phyloP scores from a whole-genome alignment of 2,797 vertebrate genomes.

The Rhinatrema bivittatum region DNA sequence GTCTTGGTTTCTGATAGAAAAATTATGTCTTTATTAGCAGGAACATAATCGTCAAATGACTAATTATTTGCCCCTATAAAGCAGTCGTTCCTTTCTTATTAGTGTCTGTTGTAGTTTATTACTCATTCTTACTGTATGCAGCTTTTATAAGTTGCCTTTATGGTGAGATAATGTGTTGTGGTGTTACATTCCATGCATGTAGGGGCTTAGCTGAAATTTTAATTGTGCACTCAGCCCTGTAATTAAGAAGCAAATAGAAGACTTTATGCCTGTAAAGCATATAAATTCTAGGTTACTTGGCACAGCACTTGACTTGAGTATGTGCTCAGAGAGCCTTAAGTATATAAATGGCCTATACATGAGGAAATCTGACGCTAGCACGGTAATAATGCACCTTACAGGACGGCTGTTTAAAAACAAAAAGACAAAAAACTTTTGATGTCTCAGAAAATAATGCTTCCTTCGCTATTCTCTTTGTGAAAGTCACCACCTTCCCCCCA shows the following conservation, averaged over 20 bases:
- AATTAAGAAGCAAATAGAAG: slow-evolving; percentile 53
- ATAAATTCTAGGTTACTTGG: slow-evolving; percentile 50
- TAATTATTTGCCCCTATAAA: slow-evolving; percentile 28
- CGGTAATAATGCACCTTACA: slow-evolving; percentile 41
- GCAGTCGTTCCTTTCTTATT: slow-evolving; percentile 28
- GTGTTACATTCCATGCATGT: slow-evolving; percentile 56
- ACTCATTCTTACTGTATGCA: slow-evolving; percentile 37
- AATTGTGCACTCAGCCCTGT: slow-evolving; percentile 53
- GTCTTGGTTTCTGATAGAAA: slow-evolving; percentile 22
- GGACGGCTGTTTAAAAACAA: slow-evolving; percentile 28
- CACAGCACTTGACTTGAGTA: slow-evolving; percentile 37
- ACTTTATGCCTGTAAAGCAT: slow-evolving; percentile 47
- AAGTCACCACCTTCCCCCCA: too few species aligned
- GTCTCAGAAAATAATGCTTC: slow-evolving; percentile 20
- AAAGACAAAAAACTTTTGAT: slow-evolving; percentile 25
- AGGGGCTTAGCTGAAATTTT: slow-evolving; percentile 48
- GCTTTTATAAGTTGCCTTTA: slow-evolving; percentile 41
- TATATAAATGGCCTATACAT: slow-evolving; percentile 33
- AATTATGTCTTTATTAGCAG: slow-evolving; percentile 18
- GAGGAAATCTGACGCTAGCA: slow-evolving; percentile 38
- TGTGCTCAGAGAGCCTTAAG: slow-evolving; percentile 36
- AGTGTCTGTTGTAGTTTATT: slow-evolving; percentile 35
- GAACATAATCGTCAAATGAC: slow-evolving; percentile 1
- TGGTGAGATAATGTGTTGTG: slow-evolving; percentile 34
- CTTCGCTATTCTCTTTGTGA: slow-evolving; percentile 16